These are phyloP conservation scores for Thereuonema tuberculata DNA, from an alignment of 1,140 invertebrate species.

Conservation along the genomic window DNA sequence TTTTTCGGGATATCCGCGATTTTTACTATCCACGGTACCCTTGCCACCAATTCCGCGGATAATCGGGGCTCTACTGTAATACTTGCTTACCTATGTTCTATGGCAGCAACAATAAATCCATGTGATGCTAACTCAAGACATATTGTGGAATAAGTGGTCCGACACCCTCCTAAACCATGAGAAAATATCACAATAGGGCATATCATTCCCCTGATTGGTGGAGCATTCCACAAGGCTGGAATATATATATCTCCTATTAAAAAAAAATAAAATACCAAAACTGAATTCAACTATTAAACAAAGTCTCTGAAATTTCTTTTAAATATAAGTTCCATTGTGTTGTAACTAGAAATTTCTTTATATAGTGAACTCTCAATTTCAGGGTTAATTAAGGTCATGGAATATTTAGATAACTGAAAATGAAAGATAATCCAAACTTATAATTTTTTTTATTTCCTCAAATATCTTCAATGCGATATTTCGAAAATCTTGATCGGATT, in stretches of 20 bases:
- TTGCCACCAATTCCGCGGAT: too few species aligned
- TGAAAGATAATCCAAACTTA: too few species aligned
- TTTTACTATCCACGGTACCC: too few species aligned
- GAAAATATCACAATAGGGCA: conserved; percentile 49
- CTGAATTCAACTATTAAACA: conserved; percentile 4
- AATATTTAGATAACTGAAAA: too few species aligned
- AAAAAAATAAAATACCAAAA: neutral
- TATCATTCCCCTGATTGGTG: conserved; percentile 26
- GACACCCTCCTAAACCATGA: conserved; percentile 47
- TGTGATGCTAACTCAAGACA: conserved; percentile 46
- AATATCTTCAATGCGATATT: too few species aligned
- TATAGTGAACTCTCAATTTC: too few species aligned
- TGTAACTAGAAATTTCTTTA: neutral
- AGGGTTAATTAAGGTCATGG: too few species aligned
- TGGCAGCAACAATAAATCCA: conserved; percentile 47
- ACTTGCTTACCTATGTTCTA: conserved; percentile 49
- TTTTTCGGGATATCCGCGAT: too few species aligned
- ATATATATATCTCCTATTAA: conserved; percentile 34
- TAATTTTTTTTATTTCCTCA: too few species aligned
- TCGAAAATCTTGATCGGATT: too few species aligned
- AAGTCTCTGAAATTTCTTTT: neutral
- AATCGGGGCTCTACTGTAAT: too few species aligned
- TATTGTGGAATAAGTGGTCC: conserved; percentile 44
- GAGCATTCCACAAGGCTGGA: conserved; percentile 40
- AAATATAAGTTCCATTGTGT: neutral